These are phyloP conservation scores for Psilanteris sp. DNA, from an alignment of 1,140 invertebrate species.

Conservation along the genomic window DNA sequence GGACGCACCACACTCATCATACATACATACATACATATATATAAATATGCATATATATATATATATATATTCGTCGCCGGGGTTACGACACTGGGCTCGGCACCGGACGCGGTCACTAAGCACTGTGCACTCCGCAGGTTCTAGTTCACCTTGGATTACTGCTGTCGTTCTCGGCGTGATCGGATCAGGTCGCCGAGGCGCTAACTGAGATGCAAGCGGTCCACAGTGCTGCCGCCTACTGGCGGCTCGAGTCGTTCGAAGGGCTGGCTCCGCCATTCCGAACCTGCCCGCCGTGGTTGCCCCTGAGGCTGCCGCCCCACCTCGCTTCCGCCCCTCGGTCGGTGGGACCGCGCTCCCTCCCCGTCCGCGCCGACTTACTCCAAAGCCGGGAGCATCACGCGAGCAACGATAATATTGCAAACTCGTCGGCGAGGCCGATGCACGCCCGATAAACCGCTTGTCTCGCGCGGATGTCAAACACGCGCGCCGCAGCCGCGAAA, in stretches of 20 bases:
- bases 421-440: slow-evolving; percentile 64
- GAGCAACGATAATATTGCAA: slow-evolving; percentile 69
- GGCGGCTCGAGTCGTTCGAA: slow-evolving; percentile 65
- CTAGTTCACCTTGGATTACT: slow-evolving; percentile 13
- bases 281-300: slow-evolving; percentile 35
- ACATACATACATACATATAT: no score
- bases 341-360: slow-evolving; percentile 36
- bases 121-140: slow-evolving; percentile 20
- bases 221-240: slow-evolving; percentile 80
- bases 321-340: slow-evolving; percentile 33
- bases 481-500: slow-evolving; percentile 8
- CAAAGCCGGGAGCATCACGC: slow-evolving; percentile 69
- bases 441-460: slow-evolving; percentile 66
- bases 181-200: slow-evolving; percentile 41
- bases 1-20: slow-evolving; percentile 35
- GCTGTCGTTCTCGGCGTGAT: slow-evolving; percentile 23
- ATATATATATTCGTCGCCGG: no score
- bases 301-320: slow-evolving; percentile 24
- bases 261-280: slow-evolving; percentile 34
- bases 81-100: slow-evolving; percentile 15
- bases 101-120: slow-evolving; percentile 32
- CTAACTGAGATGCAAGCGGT: slow-evolving; percentile 74
- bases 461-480: slow-evolving; percentile 18
- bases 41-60: no score
- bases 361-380: slow-evolving; percentile 57